Conservation (phyloP, 2,888 invertebrate genomes). For the Eristalinus aeneus region DNA sequence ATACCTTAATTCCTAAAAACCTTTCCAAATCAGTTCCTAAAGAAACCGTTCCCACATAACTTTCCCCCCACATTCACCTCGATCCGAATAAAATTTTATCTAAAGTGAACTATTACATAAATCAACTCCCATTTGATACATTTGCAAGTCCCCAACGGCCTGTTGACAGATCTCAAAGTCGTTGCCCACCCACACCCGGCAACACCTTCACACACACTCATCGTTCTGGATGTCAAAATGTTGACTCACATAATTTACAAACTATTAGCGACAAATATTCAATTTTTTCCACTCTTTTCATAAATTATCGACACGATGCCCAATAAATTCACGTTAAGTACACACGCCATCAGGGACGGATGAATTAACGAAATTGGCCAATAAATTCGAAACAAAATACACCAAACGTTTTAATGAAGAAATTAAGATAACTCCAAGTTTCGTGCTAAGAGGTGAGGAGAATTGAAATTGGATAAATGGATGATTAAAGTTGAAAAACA, state of each 20-base stretch:
- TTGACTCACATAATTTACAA: background rate
- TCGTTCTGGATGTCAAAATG: background rate
- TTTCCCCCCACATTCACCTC: background rate
- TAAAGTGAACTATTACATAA: background rate
- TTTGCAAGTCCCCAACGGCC: background rate
- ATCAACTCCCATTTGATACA: background rate
- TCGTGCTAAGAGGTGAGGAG: background rate
- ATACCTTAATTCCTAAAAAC: background rate
- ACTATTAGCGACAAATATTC: background rate
- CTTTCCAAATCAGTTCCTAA: background rate
- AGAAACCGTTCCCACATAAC: background rate
- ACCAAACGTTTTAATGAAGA: conserved; percentile 54
- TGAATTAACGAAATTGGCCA: conserved; percentile 48
- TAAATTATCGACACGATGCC: background rate
- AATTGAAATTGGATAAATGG: background rate
- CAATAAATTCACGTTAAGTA: conserved; percentile 45
- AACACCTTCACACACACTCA: background rate
- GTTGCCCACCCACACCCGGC: background rate
- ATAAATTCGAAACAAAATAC: conserved; percentile 41
- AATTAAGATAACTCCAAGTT: conserved; percentile 42
- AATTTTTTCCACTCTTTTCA: background rate
- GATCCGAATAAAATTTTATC: background rate
- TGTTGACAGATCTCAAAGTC: background rate
- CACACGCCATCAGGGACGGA: background rate
- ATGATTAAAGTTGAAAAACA: conserved; percentile 1